Evolutionary conservation across 2,797 vertebrate species (phyloP), one percentile per base, ranked within the genome.

Genomic region (Molossus molossus): DNA sequence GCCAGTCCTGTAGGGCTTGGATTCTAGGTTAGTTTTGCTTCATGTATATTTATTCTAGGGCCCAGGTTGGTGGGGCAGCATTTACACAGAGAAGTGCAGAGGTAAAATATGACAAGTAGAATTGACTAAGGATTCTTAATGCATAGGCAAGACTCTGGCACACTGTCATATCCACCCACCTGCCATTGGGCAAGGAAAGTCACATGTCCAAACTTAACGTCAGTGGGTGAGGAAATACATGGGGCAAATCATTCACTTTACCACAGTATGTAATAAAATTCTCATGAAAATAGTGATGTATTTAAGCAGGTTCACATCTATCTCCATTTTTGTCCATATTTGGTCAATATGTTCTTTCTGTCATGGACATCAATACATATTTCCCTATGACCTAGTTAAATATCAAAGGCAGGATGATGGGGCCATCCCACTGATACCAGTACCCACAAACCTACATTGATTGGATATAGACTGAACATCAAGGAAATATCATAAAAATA

Each of bases 301-400:
- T 96, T 87, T 18, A 89, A 88, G 57, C 87, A 96, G 6, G 53
- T 29, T 1, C 23, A 58, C 73, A 64, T 94, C 50, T 27, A 45
- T 77, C 20, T 13, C n/a, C 21, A 37, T 50, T 70, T 29, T 58
- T 50, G 72, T 62, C 40, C 21, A 55, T 45, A 11, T 64, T 91
- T 83, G 13, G 23, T 69, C 48, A 70, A 37, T 48, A 10, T 82
- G 23, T 88, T 90, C n/a, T 90, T 94, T 90, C 77, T 88, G 9
- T 85, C 65, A 27, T 65, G 13, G 53, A 67, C 67, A 13, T 84
- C 40, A 67, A 37, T 88, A 77, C 57, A 7, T 85, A 87, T 69
- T 76, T 96, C 62, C 76, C 77, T 21, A 58, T 96, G 67, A 65
- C 55, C 50, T 70, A 90, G 67, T 85, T 86, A 80, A 86, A 58